These are phyloP conservation scores for Bubo blakistoni DNA, from an alignment of 2,113 vertebrate genomes.

Conservation along the genomic window DNA sequence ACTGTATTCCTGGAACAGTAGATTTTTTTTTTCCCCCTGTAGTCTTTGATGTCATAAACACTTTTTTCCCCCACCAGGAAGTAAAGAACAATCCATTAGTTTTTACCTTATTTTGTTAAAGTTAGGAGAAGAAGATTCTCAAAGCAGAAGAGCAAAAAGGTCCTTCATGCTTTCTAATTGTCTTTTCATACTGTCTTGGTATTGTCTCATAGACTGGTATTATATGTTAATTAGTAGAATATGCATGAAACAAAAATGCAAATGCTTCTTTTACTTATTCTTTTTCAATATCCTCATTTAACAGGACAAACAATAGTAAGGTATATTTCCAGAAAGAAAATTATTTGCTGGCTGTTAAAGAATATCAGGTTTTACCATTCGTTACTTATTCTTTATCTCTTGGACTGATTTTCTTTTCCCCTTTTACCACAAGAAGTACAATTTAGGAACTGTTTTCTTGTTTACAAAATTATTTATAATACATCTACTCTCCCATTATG, in stretches of 20 bases:
- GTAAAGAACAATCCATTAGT: not conserved
- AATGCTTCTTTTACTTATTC: not conserved
- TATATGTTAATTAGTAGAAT: not conserved
- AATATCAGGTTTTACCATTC: not conserved
- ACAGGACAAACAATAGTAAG: not conserved
- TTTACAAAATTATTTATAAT: not conserved
- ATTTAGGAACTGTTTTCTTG: not conserved
- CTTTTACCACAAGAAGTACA: not conserved
- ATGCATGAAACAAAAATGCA: not conserved
- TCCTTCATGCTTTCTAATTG: not conserved
- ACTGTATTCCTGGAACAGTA: not conserved
- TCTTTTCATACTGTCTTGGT: not conserved
- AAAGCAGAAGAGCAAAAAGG: not conserved
- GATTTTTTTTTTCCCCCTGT: not conserved
- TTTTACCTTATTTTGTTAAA: not conserved
- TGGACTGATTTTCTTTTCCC: not conserved
- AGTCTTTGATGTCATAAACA: not conserved
- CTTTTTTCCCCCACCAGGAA: not conserved
- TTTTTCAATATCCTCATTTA: not conserved
- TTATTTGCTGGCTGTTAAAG: not conserved
- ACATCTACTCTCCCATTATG: not conserved
- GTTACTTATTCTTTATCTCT: not conserved
- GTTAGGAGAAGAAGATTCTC: not conserved
- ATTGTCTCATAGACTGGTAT: not conserved
- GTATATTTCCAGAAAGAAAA: not conserved